A percentile compares a stretch with the other conserved stretches of the same genome.
Conservation (phyloP, 2,113 vertebrate genomes). For the Notothenia coriiceps region DNA sequence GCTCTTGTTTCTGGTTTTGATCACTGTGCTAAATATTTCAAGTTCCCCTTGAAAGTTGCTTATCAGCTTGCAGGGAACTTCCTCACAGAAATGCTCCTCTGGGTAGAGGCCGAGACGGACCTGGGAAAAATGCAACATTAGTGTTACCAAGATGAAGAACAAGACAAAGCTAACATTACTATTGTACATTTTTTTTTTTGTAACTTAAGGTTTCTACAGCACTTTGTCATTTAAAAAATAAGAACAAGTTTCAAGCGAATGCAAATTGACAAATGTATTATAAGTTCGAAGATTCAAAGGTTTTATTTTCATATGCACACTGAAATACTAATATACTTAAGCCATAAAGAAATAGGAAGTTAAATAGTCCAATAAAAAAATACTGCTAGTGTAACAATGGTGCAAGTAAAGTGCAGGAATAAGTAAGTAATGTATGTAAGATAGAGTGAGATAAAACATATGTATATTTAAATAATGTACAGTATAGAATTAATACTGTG, state of each 20-base stretch:
- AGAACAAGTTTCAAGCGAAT: not conserved
- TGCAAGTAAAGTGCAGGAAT: too few relatives aligned
- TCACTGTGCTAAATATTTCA: not conserved
- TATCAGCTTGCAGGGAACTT: constrained; percentile 15
- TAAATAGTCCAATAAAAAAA: too few relatives aligned
- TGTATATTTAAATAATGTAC: too few relatives aligned
- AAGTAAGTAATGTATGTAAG: too few relatives aligned
- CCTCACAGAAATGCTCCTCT: constrained; percentile 34
- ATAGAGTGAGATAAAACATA: too few relatives aligned
- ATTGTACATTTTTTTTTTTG: not conserved
- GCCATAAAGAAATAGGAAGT: too few relatives aligned
- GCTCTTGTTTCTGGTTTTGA: constrained; percentile 16
- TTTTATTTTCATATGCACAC: too few relatives aligned
- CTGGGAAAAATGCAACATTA: not conserved
- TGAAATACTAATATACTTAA: too few relatives aligned
- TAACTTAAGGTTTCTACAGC: not conserved
- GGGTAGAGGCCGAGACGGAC: not conserved
- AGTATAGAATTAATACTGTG: too few relatives aligned
- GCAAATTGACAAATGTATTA: not conserved
- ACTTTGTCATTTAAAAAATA: not conserved
- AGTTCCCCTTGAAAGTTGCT: constrained; percentile 41
- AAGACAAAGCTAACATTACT: not conserved
- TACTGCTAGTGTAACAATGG: too few relatives aligned
- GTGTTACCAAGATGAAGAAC: not conserved
- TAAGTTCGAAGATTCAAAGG: too few relatives aligned